Conservation (phyloP, 2,888 invertebrate genomes). For the Fissipunctia ypsillon region DNA sequence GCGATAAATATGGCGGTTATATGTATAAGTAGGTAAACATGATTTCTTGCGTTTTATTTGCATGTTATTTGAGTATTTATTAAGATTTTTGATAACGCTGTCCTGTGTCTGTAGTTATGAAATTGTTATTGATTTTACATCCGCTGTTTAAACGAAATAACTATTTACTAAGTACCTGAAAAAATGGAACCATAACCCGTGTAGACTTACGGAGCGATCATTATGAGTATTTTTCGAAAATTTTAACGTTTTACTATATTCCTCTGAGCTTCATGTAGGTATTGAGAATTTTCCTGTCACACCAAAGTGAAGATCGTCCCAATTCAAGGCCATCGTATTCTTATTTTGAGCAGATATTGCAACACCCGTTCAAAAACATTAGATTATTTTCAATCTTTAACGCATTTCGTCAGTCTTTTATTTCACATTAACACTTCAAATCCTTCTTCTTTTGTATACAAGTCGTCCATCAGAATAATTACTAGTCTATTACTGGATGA, state of each 20-base stretch:
- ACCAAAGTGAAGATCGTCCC: background rate
- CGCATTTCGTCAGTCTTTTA: slow-evolving; percentile 8
- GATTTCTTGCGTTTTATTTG: slow-evolving; percentile 27
- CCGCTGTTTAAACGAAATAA: background rate
- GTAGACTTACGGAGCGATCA: background rate
- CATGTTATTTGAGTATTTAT: background rate
- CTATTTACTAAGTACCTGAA: background rate
- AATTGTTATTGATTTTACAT: slow-evolving; percentile 11
- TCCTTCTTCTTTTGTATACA: slow-evolving; percentile 30
- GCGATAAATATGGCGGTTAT: background rate
- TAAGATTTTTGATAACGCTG: slow-evolving; percentile 12
- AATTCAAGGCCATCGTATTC: background rate
- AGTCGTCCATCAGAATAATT: slow-evolving; percentile 47
- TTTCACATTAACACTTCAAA: slow-evolving; percentile 44
- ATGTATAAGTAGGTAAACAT: slow-evolving; percentile 11
- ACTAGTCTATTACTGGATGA: slow-evolving; percentile 39
- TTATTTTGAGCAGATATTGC: background rate
- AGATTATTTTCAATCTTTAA: background rate
- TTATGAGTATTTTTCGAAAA: background rate
- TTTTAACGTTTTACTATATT: background rate
- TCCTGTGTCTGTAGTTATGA: background rate
- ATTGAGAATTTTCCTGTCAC: background rate
- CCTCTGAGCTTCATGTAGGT: too few relatives aligned
- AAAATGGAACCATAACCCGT: too few relatives aligned
- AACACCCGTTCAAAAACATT: slow-evolving; percentile 20